Evolutionary conservation across 2,797 vertebrate species (phyloP).

Genomic region (Ceyx erithaca): DNA sequence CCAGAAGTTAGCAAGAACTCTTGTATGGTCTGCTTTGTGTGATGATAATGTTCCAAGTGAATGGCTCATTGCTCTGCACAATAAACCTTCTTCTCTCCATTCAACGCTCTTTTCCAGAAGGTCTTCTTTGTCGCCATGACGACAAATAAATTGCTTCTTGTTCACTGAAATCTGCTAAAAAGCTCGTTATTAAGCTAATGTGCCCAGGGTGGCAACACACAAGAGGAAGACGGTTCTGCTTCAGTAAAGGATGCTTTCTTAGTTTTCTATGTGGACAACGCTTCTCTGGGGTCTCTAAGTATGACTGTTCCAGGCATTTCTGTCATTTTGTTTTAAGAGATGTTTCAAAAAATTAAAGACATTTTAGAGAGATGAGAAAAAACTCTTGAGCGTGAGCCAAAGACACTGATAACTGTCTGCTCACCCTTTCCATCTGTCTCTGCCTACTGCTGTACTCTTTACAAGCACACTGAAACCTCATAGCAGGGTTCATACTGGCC

Average conservation of each 20-base stretch:
- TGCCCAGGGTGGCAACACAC: constrained; percentile 25
- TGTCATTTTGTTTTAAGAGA: not conserved
- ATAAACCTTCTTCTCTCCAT: constrained; percentile 68
- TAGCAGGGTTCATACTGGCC: not conserved
- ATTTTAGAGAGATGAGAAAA: not conserved
- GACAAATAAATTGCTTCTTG: constrained; percentile 69
- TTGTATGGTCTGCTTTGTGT: constrained; percentile 58
- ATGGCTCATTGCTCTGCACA: constrained; percentile 67
- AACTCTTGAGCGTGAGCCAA: constrained; percentile 12
- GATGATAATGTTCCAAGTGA: constrained; percentile 58
- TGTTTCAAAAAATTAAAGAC: not conserved
- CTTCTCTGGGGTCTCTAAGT: not conserved
- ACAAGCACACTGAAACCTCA: not conserved
- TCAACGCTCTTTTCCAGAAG: constrained; percentile 65
- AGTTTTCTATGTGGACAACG: not conserved
- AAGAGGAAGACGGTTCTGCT: not conserved
- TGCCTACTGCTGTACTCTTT: not conserved
- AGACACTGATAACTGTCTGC: constrained; percentile 25
- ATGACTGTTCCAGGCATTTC: not conserved
- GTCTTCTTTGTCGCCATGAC: constrained; percentile 68
- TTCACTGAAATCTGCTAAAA: constrained; percentile 68
- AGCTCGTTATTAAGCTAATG: constrained; percentile 68
- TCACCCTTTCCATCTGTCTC: constrained; percentile 48
- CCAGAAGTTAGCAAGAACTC: constrained; percentile 57
- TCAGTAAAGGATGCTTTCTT: constrained; percentile 7